These are phyloP conservation scores for Paracanthobrama guichenoti DNA, from an alignment of 2,113 vertebrate genomes.

Conservation along the genomic window DNA sequence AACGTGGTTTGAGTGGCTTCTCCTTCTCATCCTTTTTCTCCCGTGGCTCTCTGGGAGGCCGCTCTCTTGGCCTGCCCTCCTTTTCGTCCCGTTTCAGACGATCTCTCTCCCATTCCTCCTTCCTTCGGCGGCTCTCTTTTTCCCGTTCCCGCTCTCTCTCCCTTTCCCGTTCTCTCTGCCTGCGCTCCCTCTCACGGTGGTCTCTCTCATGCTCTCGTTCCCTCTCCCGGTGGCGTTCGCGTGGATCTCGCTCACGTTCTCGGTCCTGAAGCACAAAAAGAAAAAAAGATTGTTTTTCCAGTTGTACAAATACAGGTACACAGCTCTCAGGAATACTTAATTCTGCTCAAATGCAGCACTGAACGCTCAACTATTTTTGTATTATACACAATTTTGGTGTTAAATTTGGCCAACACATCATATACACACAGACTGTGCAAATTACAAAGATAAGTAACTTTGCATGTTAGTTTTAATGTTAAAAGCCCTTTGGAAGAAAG, in stretches of 20 bases:
- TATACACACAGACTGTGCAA: background rate
- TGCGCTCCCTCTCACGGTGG: slow-evolving; percentile 75
- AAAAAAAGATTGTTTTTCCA: background rate
- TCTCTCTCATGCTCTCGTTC: slow-evolving; percentile 87
- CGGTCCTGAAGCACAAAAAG: slow-evolving; percentile 76
- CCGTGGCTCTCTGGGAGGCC: slow-evolving; percentile 83
- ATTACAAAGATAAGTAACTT: background rate
- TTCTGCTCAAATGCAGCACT: background rate
- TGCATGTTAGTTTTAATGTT: background rate
- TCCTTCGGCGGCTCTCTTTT: slow-evolving; percentile 85
- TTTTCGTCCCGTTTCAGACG: slow-evolving; percentile 87
- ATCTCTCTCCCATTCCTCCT: slow-evolving; percentile 89
- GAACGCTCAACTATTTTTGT: background rate
- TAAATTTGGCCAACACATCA: background rate
- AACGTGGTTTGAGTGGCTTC: slow-evolving; percentile 81
- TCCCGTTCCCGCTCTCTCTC: slow-evolving; percentile 88
- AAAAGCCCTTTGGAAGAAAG: background rate
- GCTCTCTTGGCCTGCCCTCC: slow-evolving; percentile 82
- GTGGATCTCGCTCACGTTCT: slow-evolving; percentile 74
- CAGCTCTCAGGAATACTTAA: background rate
- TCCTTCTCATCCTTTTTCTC: slow-evolving; percentile 95
- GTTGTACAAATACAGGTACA: background rate
- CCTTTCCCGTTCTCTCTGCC: slow-evolving; percentile 85
- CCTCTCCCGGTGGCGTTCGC: slow-evolving; percentile 76
- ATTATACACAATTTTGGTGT: background rate